Base-by-base conservation (phyloP, 1,140 invertebrate species). In the Apis cerana region DNA sequence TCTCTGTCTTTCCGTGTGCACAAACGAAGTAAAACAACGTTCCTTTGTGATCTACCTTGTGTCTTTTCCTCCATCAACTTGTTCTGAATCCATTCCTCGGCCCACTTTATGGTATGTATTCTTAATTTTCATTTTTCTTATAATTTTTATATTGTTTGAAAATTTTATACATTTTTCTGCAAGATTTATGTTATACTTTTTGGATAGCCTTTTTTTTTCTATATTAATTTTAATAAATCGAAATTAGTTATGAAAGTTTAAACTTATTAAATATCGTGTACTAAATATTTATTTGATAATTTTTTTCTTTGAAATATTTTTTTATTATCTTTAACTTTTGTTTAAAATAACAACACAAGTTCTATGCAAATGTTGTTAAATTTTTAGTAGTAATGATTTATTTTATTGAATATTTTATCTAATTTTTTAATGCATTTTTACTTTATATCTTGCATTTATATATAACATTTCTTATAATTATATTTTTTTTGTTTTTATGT, bases 71-170 rank as follows among this genome's bases (percentile, higher is more conserved):
- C 79, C 52, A 82, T 61, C 80, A 56, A 82, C 64, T 76, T 21
- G 21, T 68, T 82, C 64, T 52, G 9, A 19, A 76, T 61, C 43
- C 62, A 65, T 5, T 69, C 48, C 56, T 76, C 74, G 74, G 72
- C 72, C 80, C 64, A 68, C 48, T 56, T 82, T 61, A 58, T 52
- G 80, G 80, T 82, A 82, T 23, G 79, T 75, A 75, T 75, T 13
- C 21, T 17, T 17, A 13, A 58, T 71, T 79, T 33, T 52, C 15
- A 59, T 5, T 54, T 10, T 43, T 75, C 48, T 0, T 11, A 15
- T 4, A 17, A 54, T 58, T 52, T 19, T 59, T 56, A 1, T 3
- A 3, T 58, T 7, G 4, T 21, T 17, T 8, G 9, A 19, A 4
- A n/a, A 13, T 10, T 12, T 19, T 8, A 7, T 19, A 7, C 7